Conservation (phyloP, 2,113 vertebrate species). For the Plecotus auritus region DNA sequence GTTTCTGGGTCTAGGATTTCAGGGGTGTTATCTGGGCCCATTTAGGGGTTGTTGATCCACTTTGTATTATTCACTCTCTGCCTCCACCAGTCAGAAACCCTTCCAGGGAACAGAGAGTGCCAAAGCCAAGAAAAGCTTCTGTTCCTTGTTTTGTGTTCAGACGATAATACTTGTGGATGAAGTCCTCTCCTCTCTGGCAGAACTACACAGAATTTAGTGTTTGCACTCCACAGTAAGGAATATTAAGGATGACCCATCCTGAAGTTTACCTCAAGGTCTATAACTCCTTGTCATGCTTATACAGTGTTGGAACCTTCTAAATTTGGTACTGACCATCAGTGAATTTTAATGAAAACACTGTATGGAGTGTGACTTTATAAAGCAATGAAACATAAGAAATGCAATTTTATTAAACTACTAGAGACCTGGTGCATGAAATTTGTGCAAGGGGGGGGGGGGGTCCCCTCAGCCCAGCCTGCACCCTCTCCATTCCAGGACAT, state of each 20-base stretch:
- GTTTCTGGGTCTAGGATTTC: not conserved
- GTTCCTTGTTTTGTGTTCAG: not conserved
- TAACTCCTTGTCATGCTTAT: not conserved
- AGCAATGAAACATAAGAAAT: conserved; percentile 18
- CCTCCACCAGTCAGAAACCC: not conserved
- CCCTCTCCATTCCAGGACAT: too few species aligned
- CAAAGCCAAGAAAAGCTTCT: conserved; percentile 1
- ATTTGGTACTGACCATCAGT: not conserved
- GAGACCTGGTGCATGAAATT: too few species aligned
- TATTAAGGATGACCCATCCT: not conserved
- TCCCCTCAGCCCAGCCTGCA: too few species aligned
- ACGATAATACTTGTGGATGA: not conserved
- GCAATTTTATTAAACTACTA: not conserved
- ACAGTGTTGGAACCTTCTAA: not conserved
- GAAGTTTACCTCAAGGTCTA: not conserved
- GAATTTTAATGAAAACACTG: conserved; percentile 10
- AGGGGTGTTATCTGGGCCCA: not conserved
- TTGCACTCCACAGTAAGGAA: not conserved
- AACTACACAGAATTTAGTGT: not conserved
- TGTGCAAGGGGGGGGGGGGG: fast-evolving
- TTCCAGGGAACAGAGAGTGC: conserved; percentile 11
- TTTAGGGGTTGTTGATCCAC: not conserved
- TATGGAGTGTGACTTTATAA: not conserved
- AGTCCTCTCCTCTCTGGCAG: not conserved
- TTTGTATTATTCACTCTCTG: not conserved